Evolutionary conservation across 2,797 vertebrate genomes (phyloP), one percentile per base, ranked within the genome.

Genomic region (Chelon labrosus): DNA sequence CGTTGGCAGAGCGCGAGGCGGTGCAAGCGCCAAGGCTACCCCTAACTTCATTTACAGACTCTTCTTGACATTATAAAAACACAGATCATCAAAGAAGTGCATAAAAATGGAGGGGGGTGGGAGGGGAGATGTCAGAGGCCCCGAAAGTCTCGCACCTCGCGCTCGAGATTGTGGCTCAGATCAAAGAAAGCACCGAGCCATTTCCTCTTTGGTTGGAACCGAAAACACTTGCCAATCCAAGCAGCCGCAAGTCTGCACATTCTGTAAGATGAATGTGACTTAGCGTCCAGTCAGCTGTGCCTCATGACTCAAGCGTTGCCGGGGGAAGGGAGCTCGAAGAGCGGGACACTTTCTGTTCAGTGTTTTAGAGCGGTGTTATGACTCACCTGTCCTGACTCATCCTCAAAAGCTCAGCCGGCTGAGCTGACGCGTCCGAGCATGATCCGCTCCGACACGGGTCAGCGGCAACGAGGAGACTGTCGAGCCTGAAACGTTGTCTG

Each of bases 21-120:
- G 38, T 20, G 1, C 42, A 3, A 60, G 67, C 61, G 88, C 91
- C 90, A 93, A 89, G 73, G 72, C 87, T 22, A 82, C 82, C 80
- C 60, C 85, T 91, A 91, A 94, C 75, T 89, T 91, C 84, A 92
- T 94, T 92, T 89, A 88, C 93, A 94, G 94, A 89, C 85, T 77
- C 78, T 25, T 80, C 53, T 75, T 89, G 86, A 91, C 89, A 88
- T 91, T 91, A 89, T 89, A 87, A 90, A 90, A 80, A 72, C 69
- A 57, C 79, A 79, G 60, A 79, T 79, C 52, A 63, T 85, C 86
- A 85, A 72, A 73, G 77, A 80, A 74, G 73, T 52, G 44, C 46
- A 68, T 67, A 52, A 84, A 85, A 63, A 31, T 22, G 22, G 22
- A 22, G 22, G 22, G 3, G 22, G 22, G 22, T n/a, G 3, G 22